Evolutionary conservation across 1,140 invertebrate genomes (phyloP).

Genomic region (Eurosta solidaginis): DNA sequence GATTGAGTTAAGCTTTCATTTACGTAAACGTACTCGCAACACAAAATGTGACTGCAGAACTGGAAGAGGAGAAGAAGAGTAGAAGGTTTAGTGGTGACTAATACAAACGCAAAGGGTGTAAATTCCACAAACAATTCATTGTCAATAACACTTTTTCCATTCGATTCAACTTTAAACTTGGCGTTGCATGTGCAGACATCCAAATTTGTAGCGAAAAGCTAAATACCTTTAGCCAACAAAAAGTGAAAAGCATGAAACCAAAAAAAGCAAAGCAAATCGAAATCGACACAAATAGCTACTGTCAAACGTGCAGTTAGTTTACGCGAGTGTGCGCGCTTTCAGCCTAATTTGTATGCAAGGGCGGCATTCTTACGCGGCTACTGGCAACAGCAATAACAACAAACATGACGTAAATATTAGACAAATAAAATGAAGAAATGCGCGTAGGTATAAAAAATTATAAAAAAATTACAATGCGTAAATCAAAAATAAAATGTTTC

Average conservation of each 20-base stretch:
- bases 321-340: background rate
- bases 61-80: background rate
- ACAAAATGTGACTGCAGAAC: background rate
- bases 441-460: background rate
- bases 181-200: background rate
- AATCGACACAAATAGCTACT: background rate
- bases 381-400: background rate
- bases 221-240: background rate
- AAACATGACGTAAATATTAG: background rate
- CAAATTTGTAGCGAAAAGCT: no score
- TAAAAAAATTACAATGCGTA: conserved; percentile 23
- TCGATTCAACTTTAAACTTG: background rate
- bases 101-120: background rate
- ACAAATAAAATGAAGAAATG: conserved; percentile 1
- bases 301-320: background rate
- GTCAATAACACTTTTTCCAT: conserved; percentile 18
- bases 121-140: conserved; percentile 12
- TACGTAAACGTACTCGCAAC: no score
- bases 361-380: background rate
- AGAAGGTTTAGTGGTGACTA: background rate
- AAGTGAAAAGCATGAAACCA: background rate
- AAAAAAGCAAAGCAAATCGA: background rate
- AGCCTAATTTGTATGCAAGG: background rate
- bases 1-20: background rate
- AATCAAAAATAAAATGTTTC: background rate